A percentile compares a stretch with the other conserved stretches of the same genome.
These are phyloP conservation scores for Hippocampus abdominalis DNA, from an alignment of 2,113 vertebrate genomes.

Conservation along the genomic window DNA sequence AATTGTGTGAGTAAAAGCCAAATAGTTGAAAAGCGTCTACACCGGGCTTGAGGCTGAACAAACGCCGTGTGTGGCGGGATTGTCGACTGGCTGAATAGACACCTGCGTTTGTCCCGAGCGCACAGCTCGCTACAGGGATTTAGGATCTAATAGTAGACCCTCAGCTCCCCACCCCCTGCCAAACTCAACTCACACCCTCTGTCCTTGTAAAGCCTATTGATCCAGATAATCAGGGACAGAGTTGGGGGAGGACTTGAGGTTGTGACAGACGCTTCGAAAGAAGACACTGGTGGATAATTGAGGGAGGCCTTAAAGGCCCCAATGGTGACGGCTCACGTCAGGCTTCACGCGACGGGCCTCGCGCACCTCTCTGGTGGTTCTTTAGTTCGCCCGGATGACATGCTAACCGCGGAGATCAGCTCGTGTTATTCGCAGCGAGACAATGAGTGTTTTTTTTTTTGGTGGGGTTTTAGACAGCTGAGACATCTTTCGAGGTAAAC, in stretches of 20 bases:
- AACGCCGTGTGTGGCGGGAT: slow-evolving; percentile 58
- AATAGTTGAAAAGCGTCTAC: slow-evolving; percentile 57
- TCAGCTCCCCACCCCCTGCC: slow-evolving; percentile 13
- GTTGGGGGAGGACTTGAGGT: slow-evolving; percentile 4
- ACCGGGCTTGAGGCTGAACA: slow-evolving; percentile 57
- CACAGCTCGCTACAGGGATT: slow-evolving; percentile 56
- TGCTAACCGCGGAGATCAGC: neutral
- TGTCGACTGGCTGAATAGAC: slow-evolving; percentile 42
- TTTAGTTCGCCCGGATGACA: neutral
- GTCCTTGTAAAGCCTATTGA: slow-evolving; percentile 9
- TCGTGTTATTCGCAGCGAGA: neutral
- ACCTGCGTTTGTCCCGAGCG: slow-evolving; percentile 52
- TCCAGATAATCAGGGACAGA: slow-evolving; percentile 7
- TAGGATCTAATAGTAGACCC: slow-evolving; percentile 54
- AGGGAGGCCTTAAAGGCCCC: neutral
- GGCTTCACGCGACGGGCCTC: neutral
- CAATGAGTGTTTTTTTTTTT: neutral
- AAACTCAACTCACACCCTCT: slow-evolving; percentile 18
- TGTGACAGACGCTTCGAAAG: slow-evolving; percentile 5
- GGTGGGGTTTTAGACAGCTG: neutral
- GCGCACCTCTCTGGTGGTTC: neutral
- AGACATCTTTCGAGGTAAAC: neutral
- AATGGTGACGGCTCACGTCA: slow-evolving; percentile 1
- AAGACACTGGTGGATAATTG: slow-evolving; percentile 3
- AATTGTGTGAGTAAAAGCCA: slow-evolving; percentile 22